Evolutionary conservation across 2,113 vertebrate species (phyloP).

Genomic region (Pampusana beccarii): DNA sequence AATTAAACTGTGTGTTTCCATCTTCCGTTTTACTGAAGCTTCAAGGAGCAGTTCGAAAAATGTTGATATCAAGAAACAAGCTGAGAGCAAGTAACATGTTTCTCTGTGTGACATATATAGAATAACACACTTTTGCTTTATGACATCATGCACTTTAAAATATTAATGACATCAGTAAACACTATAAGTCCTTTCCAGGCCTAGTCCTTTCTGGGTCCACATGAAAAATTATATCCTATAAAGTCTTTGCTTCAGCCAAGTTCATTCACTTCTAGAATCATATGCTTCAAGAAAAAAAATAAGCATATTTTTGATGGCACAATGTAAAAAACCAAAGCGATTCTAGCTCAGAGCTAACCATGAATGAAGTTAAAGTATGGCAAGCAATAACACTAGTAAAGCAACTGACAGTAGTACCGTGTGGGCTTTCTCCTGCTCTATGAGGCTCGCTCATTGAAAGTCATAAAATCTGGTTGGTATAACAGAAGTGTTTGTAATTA

Average conservation of each 20-base stretch:
- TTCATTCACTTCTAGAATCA: neutral
- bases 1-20: neutral
- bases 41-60: neutral
- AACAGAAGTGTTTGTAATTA: slow-evolving; percentile 58
- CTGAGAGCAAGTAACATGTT: neutral
- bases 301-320: neutral
- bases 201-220: neutral
- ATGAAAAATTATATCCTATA: neutral
- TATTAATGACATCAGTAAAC: neutral
- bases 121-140: neutral
- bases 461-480: slow-evolving; percentile 19
- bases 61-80: neutral
- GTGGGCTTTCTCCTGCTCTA: neutral
- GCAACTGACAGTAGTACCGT: neutral
- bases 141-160: neutral
- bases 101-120: neutral
- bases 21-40: neutral
- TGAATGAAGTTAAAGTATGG: neutral
- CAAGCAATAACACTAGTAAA: neutral
- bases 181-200: neutral
- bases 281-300: neutral
- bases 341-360: neutral
- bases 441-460: slow-evolving; percentile 1
- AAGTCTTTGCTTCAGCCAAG: neutral
- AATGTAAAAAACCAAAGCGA: neutral